Percentiles rank a stretch among this genome's conserved stretches.
Conservation (phyloP, 2,797 vertebrate species). For the Notamacropus eugenii region DNA sequence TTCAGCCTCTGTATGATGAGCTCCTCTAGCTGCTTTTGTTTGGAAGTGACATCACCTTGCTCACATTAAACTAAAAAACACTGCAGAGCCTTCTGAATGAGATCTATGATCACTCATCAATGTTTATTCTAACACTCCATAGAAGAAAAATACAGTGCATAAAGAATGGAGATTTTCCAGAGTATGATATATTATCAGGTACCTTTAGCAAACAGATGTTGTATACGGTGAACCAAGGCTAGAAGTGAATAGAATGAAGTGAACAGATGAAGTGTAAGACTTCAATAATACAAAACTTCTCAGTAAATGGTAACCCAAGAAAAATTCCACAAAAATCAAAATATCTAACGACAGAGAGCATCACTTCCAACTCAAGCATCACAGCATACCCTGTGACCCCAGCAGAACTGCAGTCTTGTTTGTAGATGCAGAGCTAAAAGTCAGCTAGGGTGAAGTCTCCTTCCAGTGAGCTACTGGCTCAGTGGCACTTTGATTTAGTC, state of each 20-base stretch:
- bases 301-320: not conserved
- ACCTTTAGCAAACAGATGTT: not conserved
- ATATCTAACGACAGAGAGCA: not conserved
- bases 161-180: not conserved
- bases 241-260: not conserved
- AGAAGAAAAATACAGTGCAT: not conserved
- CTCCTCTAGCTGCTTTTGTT: not conserved
- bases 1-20: not conserved
- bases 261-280: not conserved
- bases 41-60: not conserved
- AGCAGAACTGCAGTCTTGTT: not conserved
- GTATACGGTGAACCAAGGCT: not conserved
- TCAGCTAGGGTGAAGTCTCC: constrained; percentile 55
- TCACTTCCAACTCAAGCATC: not conserved
- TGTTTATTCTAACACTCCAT: not conserved
- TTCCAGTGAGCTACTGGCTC: not conserved
- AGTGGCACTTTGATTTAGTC: not conserved
- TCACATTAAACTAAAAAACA: not conserved
- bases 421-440: constrained; percentile 53
- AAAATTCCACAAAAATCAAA: not conserved
- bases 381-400: not conserved
- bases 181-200: not conserved
- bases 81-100: not conserved
- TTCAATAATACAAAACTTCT: not conserved
- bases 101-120: not conserved